Evolutionary conservation across 2,797 vertebrate species (phyloP), one percentile per base, ranked within the genome.

Genomic region (Thalassophryne amazonica): DNA sequence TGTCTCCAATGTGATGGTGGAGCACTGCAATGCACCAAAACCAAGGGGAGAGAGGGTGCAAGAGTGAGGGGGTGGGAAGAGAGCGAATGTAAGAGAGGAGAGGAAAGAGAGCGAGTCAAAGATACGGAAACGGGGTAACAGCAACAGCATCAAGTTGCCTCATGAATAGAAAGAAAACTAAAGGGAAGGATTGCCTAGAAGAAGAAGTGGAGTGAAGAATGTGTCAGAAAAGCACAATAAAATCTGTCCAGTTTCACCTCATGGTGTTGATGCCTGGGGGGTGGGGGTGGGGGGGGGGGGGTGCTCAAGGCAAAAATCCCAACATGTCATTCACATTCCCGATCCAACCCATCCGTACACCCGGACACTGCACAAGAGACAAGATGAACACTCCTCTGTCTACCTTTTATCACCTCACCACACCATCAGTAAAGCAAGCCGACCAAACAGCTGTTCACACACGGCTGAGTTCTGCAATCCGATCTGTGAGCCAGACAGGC

Each of bases 11-110:
- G 78, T 87, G 69, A 80, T 86, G 71, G 81, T 85, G 75, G 77
- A 88, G 85, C 84, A 89, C 90, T 90, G 90, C 90, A 91, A 83
- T 90, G 90, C 89, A 91, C 88, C 89, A 91, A 89, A 89, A 88
- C 79, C 78, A 88, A 85, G 78, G 81, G 86, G 85, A 86, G 84
- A 81, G 84, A 82, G 76, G 68, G 65, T 80, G 78, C 68, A 77
- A 73, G 78, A 82, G 73, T 73, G 79, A 78, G 75, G 68, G 76
- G 71, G 79, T 72, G 79, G 73, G 66, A 36, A 60, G 56, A 70
- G 45, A 72, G 62, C 70, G 41, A 56, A 49, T 59, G 67, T 23
- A 53, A 56, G 52, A 49, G 45, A 65, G 57, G 37, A 59, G 20
- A 73, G 56, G 50, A 64, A 53, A 62, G 51, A 68, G 55, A 72